Percentiles rank a stretch among this genome's conserved stretches.
These are phyloP conservation scores for Palloptera scutellata DNA, from an alignment of 2,888 invertebrate species.

Conservation along the genomic window DNA sequence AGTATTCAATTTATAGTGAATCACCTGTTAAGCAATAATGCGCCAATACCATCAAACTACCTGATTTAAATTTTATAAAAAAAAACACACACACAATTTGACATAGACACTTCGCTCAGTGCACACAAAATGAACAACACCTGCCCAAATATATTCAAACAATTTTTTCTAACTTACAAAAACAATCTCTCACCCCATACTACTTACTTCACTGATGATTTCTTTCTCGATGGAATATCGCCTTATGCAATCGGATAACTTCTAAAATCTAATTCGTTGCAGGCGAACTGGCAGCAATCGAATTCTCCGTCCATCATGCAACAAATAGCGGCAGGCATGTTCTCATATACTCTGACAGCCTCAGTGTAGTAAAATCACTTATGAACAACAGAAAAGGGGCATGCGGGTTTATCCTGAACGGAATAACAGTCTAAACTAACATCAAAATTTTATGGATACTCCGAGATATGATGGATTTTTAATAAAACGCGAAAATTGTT, in stretches of 20 bases:
- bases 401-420: conserved; percentile 1
- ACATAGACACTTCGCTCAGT: not conserved
- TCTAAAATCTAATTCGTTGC: not conserved
- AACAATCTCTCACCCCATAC: not conserved
- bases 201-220: not conserved
- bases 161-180: not conserved
- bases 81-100: not conserved
- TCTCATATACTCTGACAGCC: not conserved
- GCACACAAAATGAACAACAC: not conserved
- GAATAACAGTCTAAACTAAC: not conserved
- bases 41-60: not conserved
- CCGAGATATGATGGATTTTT: no score
- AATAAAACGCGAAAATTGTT: no score
- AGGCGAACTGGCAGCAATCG: not conserved
- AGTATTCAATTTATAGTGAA: not conserved
- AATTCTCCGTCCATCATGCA: not conserved
- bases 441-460: conserved; percentile 9
- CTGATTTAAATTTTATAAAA: not conserved
- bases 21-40: not conserved
- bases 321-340: not conserved
- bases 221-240: not conserved
- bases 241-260: not conserved
- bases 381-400: not conserved
- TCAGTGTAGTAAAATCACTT: not conserved
- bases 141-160: not conserved